These are phyloP conservation scores for Dasysyrphus tricinctus DNA, from an alignment of 2,888 invertebrate genomes.

Conservation along the genomic window DNA sequence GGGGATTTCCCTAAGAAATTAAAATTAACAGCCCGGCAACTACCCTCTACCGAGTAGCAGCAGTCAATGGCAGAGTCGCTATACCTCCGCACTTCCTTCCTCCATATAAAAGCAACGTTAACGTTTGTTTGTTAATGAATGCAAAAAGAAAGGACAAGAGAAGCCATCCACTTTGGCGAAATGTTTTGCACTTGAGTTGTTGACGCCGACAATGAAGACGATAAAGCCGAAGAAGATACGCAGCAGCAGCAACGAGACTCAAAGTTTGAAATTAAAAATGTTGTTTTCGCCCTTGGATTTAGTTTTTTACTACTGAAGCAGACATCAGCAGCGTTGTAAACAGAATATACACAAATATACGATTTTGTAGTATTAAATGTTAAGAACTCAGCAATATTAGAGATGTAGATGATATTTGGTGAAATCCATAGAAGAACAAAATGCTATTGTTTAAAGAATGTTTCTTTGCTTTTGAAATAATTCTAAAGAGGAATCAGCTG, in stretches of 20 bases:
- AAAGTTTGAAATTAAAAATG: constrained; percentile 65
- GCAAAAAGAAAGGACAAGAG: constrained; percentile 39
- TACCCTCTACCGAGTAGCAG: not conserved
- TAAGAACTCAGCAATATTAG: not conserved
- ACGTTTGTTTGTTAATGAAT: constrained; percentile 67
- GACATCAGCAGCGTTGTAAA: constrained; percentile 6
- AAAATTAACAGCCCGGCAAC: constrained; percentile 67
- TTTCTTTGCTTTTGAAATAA: not conserved
- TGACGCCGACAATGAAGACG: constrained; percentile 48
- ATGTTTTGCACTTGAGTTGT: constrained; percentile 71
- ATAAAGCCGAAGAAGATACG: constrained; percentile 21
- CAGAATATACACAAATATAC: not conserved
- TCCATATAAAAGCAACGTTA: constrained; percentile 16
- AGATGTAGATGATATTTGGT: not conserved
- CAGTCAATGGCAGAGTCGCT: constrained; percentile 29
- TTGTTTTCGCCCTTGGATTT: constrained; percentile 19
- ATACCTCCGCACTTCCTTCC: too few relatives aligned
- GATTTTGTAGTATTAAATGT: constrained; percentile 3
- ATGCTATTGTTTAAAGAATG: not conserved
- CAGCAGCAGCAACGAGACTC: constrained; percentile 20
- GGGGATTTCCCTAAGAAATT: constrained; percentile 74
- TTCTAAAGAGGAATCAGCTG: not conserved
- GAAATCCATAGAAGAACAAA: not conserved
- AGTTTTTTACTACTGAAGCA: constrained; percentile 3
- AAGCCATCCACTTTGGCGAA: constrained; percentile 54